phyloP scores from a whole-genome alignment of 2,888 invertebrate genomes.

The Hyles lineata region DNA sequence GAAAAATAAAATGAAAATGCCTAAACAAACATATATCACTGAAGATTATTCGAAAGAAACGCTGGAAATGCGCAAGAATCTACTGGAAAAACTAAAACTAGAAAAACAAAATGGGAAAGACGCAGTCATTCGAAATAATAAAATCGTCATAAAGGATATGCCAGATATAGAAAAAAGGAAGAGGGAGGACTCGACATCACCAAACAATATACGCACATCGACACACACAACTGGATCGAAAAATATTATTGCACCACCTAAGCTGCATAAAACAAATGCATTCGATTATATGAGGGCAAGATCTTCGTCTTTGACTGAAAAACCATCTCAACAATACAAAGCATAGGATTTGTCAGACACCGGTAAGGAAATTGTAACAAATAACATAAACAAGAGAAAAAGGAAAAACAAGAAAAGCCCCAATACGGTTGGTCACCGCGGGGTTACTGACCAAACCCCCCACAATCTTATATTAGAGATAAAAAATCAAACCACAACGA shows the following conservation, averaged over 20 bases:
- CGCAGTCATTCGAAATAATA: constrained; percentile 33
- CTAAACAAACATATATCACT: constrained; percentile 32
- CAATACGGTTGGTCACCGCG: constrained; percentile 38
- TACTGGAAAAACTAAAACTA: constrained; percentile 31
- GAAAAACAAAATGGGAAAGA: constrained; percentile 35
- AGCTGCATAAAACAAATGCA: constrained; percentile 34
- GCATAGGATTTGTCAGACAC: constrained; percentile 34
- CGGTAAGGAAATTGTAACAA: constrained; percentile 25
- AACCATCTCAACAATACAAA: constrained; percentile 29
- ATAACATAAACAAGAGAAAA: neutral
- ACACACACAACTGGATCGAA: neutral
- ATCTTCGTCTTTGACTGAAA: constrained; percentile 29
- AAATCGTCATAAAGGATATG: constrained; percentile 28
- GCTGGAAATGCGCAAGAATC: constrained; percentile 30
- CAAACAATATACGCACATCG: constrained; percentile 5
- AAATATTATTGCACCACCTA: constrained; percentile 30
- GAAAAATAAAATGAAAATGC: constrained; percentile 35
- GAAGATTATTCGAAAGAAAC: constrained; percentile 38
- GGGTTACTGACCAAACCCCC: constrained; percentile 37
- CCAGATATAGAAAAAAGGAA: constrained; percentile 32
- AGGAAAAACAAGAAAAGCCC: constrained; percentile 23
- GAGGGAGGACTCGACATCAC: constrained; percentile 31
- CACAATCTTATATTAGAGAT: constrained; percentile 9
- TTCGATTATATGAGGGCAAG: constrained; percentile 29
- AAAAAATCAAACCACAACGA: neutral